Percentiles rank a stretch among this genome's conserved stretches.
phyloP scores from a whole-genome alignment of 1,140 invertebrate genomes.

The Lerema accius region DNA sequence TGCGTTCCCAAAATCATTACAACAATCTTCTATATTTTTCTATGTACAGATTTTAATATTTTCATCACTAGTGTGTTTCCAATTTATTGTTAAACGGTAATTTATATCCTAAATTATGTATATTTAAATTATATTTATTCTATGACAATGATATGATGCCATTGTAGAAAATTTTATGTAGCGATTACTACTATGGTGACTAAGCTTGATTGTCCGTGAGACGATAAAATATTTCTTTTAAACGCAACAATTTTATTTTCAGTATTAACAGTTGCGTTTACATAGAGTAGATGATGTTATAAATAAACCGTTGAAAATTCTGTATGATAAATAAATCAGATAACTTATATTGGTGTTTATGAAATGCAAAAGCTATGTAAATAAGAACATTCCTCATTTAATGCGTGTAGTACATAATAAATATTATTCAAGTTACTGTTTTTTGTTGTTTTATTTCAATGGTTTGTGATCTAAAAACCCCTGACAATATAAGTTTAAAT shows the following conservation, averaged over 20 bases:
- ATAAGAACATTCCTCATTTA: constrained; percentile 81
- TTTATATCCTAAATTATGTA: constrained; percentile 43
- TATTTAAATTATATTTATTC: constrained; percentile 45
- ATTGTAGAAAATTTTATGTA: constrained; percentile 38
- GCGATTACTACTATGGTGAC: constrained; percentile 31
- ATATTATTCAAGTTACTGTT: constrained; percentile 83
- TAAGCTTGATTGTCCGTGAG: constrained; percentile 37
- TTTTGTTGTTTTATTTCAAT: constrained; percentile 52
- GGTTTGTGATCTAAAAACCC: neutral
- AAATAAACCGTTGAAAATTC: constrained; percentile 40
- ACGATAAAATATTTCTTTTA: constrained; percentile 41
- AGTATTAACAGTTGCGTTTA: constrained; percentile 74
- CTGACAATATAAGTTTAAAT: no score
- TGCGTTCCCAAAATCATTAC: constrained; percentile 33
- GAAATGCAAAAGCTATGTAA: constrained; percentile 72
- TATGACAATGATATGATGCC: constrained; percentile 43
- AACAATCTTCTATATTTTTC: constrained; percentile 40
- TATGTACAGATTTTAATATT: constrained; percentile 58
- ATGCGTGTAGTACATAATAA: constrained; percentile 81
- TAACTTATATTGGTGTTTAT: constrained; percentile 64
- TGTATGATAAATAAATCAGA: constrained; percentile 60
- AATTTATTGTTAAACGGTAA: constrained; percentile 43
- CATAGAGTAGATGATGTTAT: constrained; percentile 51
- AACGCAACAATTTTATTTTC: constrained; percentile 62
- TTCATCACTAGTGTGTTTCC: constrained; percentile 42